Base-by-base conservation (phyloP, 2,888 invertebrate species). In the Nudaria mundana region DNA sequence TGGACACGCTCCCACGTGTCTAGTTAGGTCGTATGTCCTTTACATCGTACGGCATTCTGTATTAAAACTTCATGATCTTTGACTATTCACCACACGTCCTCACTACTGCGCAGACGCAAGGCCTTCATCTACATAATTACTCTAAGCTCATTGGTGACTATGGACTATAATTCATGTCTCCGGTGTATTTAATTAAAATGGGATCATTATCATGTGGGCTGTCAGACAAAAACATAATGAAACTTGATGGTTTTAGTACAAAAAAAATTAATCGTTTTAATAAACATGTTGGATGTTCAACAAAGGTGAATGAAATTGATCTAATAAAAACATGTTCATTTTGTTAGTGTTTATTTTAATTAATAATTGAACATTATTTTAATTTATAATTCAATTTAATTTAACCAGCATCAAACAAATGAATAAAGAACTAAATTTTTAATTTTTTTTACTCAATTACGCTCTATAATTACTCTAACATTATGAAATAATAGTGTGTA, bases 81-180 rank as follows among this genome's bases (percentile, higher is more conserved):
- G 51, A 30, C 56, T 46, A 43, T 40, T 48, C 33, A 48, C 54
- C 50, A 50, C 52, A 50, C 41, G 43, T 54, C 50, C 33, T 25
- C 74, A 66, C 71, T 63, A 62, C 55, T 62, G 76, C 75, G 74
- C 71, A 49, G 61, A 74, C 77, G 75, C 79, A 53, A 55, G 63
- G 69, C 66, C 66, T 75, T 81, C 83, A 86, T 88, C 86, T 87
- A 84, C 87, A 87, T 88, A 87, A 88, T 86, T 81, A 86, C 84
- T 83, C 80, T 68, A 74, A 80, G 83, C 86, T 81, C 86, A 88
- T 86, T 87, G 86, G 85, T 83, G 82, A 86, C 87, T 86, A 83
- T 86, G 85, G 86, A 84, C 80, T 83, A 80, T 86, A 85, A 85
- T 81, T 81, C 84, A 78, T 81, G 81, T 76, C 77, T 68, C 64